Conservation (phyloP, 2,113 vertebrate genomes). For the Otolemur garnettii region DNA sequence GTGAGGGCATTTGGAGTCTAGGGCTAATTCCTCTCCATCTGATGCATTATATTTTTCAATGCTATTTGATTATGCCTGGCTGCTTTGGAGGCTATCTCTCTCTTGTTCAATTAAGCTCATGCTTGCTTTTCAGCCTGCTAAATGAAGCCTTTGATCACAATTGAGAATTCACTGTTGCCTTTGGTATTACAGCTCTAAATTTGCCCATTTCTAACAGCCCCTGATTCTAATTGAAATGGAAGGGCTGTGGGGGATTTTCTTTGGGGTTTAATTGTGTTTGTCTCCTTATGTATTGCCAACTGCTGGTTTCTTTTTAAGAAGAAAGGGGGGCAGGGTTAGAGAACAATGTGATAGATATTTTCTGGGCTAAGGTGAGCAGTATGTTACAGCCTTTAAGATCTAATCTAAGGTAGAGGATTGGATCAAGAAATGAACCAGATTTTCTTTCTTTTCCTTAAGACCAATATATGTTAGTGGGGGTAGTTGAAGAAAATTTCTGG, state of each 20-base stretch:
- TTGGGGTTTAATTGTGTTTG: slow-evolving; percentile 73
- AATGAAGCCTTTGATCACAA: slow-evolving; percentile 81
- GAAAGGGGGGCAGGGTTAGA: not conserved
- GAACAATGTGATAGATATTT: slow-evolving; percentile 17
- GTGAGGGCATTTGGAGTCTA: not conserved
- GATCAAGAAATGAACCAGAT: not conserved
- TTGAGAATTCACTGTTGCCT: slow-evolving; percentile 78
- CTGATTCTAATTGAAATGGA: slow-evolving; percentile 79
- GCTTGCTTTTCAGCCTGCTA: slow-evolving; percentile 78
- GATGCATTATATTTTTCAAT: slow-evolving; percentile 56
- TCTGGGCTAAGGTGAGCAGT: not conserved
- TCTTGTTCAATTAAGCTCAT: slow-evolving; percentile 78
- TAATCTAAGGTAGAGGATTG: not conserved
- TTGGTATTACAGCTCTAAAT: slow-evolving; percentile 72
- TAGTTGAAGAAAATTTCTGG: slow-evolving; percentile 24
- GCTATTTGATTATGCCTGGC: slow-evolving; percentile 69
- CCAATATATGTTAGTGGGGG: not conserved
- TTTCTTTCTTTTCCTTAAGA: slow-evolving; percentile 16
- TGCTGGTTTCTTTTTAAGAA: slow-evolving; percentile 58
- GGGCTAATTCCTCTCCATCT: slow-evolving; percentile 41
- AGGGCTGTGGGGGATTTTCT: not conserved
- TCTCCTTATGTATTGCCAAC: slow-evolving; percentile 54
- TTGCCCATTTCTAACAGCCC: slow-evolving; percentile 68
- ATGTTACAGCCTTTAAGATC: not conserved
- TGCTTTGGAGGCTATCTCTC: slow-evolving; percentile 66